Evolutionary conservation across 2,888 invertebrate genomes (phyloP).

Genomic region (Kryphioiulus occultus): DNA sequence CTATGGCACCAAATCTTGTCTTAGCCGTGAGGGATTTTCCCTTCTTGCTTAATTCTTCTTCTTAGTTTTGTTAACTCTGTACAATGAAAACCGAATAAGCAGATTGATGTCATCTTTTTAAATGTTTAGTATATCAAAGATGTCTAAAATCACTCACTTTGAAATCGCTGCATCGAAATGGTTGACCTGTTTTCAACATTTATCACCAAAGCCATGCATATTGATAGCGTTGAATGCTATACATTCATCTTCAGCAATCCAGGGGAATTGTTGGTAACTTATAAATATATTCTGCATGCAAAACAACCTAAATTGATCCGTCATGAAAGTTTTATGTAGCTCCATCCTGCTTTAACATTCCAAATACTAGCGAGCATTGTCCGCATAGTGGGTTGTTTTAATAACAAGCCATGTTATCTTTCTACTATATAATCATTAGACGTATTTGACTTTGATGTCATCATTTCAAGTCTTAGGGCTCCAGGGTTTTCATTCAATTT

Average conservation of each 20-base stretch:
- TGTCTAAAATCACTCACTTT: too few relatives aligned
- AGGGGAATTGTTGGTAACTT: not conserved
- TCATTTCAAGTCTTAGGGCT: not conserved
- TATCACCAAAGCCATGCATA: not conserved
- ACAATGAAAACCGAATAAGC: not conserved
- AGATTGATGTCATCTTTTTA: not conserved
- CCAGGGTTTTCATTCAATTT: not conserved
- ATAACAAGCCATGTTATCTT: not conserved
- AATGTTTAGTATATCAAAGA: too few relatives aligned
- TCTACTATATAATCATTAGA: conserved; percentile 10
- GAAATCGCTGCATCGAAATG: not conserved
- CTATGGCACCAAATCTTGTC: too few relatives aligned
- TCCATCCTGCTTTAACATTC: not conserved
- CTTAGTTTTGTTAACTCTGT: too few relatives aligned
- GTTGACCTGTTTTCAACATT: conserved; percentile 1
- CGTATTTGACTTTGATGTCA: conserved; percentile 10
- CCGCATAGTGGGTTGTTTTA: not conserved
- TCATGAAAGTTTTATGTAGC: not conserved
- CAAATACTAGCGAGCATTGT: not conserved
- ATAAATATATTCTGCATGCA: not conserved
- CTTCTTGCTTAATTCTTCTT: too few relatives aligned
- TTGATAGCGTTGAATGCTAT: conserved; percentile 2
- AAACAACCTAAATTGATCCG: conserved; percentile 4
- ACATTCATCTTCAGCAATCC: not conserved
- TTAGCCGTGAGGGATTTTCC: not conserved